These are phyloP conservation scores for Phyllostomus hastatus DNA, from an alignment of 2,113 vertebrate species.

Conservation along the genomic window DNA sequence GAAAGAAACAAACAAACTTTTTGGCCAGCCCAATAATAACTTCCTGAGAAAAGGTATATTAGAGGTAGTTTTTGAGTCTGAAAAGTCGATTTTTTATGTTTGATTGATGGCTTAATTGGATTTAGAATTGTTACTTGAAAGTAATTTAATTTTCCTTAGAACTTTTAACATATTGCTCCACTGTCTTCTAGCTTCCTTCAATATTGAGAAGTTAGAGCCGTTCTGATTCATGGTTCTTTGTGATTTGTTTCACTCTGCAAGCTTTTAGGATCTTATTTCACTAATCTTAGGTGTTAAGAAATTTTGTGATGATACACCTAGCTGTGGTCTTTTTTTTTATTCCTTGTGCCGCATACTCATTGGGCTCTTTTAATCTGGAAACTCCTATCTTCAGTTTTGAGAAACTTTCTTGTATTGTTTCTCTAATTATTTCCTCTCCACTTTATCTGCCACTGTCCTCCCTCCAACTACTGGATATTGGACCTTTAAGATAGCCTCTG, in stretches of 20 bases:
- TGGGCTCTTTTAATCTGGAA: neutral
- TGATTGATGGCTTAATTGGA: neutral
- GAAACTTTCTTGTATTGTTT: conserved; percentile 15
- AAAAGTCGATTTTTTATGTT: neutral
- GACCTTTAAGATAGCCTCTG: neutral
- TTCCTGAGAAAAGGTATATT: neutral
- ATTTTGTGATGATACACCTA: neutral
- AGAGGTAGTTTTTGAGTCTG: neutral
- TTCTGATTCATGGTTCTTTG: neutral
- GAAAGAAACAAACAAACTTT: too few relatives aligned
- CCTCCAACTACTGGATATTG: neutral
- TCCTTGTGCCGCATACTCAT: neutral
- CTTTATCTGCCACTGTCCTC: neutral
- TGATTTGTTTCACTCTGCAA: neutral
- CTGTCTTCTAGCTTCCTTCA: neutral
- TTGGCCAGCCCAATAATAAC: neutral
- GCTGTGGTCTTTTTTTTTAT: conserved; percentile 13
- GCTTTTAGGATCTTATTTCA: neutral
- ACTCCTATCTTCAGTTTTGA: neutral
- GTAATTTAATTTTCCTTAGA: neutral
- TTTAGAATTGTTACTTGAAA: conserved; percentile 21
- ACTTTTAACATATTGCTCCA: neutral
- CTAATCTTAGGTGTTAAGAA: neutral
- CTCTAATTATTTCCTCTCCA: neutral
- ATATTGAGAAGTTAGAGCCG: neutral